Evolutionary conservation across 2,113 vertebrate species (phyloP), one percentile per base, ranked within the genome.

Genomic region (Cyanocitta stelleri): DNA sequence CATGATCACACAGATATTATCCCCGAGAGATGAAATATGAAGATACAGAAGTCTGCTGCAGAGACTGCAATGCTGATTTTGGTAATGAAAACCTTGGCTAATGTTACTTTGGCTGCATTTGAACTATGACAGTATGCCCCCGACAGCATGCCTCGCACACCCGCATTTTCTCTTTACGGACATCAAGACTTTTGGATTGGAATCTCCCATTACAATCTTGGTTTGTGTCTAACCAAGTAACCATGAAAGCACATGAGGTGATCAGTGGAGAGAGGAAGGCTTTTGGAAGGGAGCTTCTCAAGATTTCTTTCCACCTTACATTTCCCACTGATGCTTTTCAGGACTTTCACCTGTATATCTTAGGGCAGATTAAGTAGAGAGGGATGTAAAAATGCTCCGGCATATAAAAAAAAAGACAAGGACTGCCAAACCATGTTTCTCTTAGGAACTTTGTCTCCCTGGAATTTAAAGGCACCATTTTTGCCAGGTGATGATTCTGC

Each of bases 381-480:
- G 27, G 9, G 8, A 13, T 78, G 44, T 48, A 68, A 89, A 71
- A 32, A 61, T 89, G 12, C 24, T 78, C 27, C 48, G 66, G 16
- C 4, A 35, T 10, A 39, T 93, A 91, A 86, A 92, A 96, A 91
- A 86, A 92, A 96, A 93, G 41, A 52, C 41, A 82, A 92, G 55
- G 72, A 82, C 26, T 71, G 66, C 59, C 32, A 67, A 95, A 77
- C 33, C 17, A 37, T 54, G n/a, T 79, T 95, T 92, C 41, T 83
- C 75, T 64, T 15, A 80, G 66, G 55, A 91, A 13, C 49, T 93
- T 94, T 90, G n/a, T 71, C 43, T 91, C 51, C 49, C 41, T 87
- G 74, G 35, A 73, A 76, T 86, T 68, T 87, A 79, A n/a, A 86
- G 12, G 24, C 51, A 51, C 12, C 41, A 21, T 20, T 87, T 96